These are phyloP conservation scores for Dipus sagitta DNA, from an alignment of 2,797 vertebrate species.

Conservation along the genomic window DNA sequence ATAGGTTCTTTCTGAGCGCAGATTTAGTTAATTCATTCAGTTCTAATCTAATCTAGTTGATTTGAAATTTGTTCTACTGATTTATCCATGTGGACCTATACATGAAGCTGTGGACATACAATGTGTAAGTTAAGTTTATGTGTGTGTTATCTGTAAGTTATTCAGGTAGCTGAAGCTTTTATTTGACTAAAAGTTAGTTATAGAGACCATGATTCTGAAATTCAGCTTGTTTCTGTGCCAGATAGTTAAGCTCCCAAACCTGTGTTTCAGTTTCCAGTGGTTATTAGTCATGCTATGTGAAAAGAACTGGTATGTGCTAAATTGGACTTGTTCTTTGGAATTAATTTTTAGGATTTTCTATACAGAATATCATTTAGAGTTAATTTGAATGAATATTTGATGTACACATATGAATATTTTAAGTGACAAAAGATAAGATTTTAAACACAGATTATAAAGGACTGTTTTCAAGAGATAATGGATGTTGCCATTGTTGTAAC, in stretches of 20 bases:
- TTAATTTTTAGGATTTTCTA: conserved; percentile 73
- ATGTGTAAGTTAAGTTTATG: neutral
- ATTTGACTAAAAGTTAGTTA: conserved; percentile 65
- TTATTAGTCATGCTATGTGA: conserved; percentile 64
- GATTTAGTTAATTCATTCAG: conserved; percentile 39
- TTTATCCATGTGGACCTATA: conserved; percentile 29
- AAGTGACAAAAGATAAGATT: conserved; percentile 80
- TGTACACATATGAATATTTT: conserved; percentile 79
- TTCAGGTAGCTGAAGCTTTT: conserved; percentile 63
- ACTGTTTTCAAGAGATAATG: conserved; percentile 70
- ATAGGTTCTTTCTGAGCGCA: conserved; percentile 2
- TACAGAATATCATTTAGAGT: conserved; percentile 70
- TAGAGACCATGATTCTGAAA: conserved; percentile 58
- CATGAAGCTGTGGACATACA: neutral
- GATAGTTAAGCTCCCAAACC: conserved; percentile 67
- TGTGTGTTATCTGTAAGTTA: conserved; percentile 28
- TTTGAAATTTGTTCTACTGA: conserved; percentile 60
- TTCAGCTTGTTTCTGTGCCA: conserved; percentile 59
- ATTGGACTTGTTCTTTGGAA: conserved; percentile 67
- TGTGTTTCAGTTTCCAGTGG: conserved; percentile 53
- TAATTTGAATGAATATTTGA: conserved; percentile 79
- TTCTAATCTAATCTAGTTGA: neutral
- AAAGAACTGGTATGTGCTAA: conserved; percentile 69
- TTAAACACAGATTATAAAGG: conserved; percentile 73
- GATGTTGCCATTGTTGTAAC: conserved; percentile 61